phyloP scores from a whole-genome alignment of 2,113 vertebrate genomes.

The Athene noctua region DNA sequence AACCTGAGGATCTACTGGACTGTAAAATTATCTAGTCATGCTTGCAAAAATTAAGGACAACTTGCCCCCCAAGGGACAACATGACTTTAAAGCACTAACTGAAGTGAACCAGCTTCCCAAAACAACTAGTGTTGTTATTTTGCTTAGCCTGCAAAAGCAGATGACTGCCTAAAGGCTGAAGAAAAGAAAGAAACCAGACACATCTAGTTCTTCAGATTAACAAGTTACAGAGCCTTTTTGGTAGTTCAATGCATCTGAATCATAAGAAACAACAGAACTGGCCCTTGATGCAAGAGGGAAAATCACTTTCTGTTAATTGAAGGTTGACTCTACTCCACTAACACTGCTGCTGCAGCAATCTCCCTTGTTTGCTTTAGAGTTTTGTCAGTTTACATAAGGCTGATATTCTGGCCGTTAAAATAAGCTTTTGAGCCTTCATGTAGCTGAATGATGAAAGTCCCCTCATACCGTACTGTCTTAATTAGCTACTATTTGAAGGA shows the following conservation, averaged over 20 bases:
- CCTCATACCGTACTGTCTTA: background rate
- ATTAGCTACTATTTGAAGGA: background rate
- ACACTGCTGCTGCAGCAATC: background rate
- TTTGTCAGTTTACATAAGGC: background rate
- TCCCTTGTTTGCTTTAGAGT: background rate
- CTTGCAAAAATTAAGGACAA: constrained; percentile 38
- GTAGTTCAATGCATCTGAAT: background rate
- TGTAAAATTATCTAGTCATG: constrained; percentile 37
- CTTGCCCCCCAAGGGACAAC: background rate
- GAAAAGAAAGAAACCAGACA: background rate
- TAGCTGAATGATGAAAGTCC: background rate
- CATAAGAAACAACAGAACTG: background rate
- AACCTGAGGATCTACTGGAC: background rate
- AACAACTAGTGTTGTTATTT: background rate
- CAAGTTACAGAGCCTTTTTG: background rate
- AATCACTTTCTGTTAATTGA: background rate
- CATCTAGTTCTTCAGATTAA: background rate
- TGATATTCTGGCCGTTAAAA: background rate
- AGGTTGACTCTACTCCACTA: background rate
- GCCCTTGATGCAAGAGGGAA: background rate
- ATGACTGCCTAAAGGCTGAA: background rate
- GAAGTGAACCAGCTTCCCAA: background rate
- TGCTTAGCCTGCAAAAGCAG: background rate
- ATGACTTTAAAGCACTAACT: background rate
- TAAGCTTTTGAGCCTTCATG: background rate